phyloP scores from a whole-genome alignment of 2,113 vertebrate genomes.

The Enhydra lutris region DNA sequence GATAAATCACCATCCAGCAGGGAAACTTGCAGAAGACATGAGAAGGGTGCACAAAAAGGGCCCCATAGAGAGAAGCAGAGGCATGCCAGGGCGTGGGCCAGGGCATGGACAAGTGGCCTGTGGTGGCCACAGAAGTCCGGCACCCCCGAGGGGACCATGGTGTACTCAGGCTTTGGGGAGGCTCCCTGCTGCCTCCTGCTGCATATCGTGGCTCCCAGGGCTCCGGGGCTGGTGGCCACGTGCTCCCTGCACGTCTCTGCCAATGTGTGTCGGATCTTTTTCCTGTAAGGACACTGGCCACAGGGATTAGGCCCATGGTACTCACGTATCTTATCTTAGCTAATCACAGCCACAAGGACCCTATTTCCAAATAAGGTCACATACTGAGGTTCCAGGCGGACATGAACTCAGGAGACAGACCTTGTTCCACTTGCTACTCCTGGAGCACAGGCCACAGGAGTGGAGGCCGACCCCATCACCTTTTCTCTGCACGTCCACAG shows the following conservation, averaged over 20 bases:
- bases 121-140: neutral
- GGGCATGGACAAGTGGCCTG: neutral
- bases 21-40: neutral
- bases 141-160: rapidly evolving
- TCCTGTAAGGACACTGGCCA: neutral
- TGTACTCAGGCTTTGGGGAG: neutral
- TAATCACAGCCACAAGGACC: neutral
- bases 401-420: neutral
- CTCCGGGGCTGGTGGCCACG: neutral
- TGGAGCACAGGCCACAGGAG: neutral
- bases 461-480: neutral
- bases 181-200: neutral
- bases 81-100: neutral
- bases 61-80: neutral
- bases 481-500: rapidly evolving
- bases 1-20: too few species aligned
- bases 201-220: neutral
- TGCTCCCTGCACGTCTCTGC: neutral
- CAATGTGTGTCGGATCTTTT: too few species aligned
- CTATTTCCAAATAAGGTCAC: neutral
- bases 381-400: neutral
- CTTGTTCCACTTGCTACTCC: rapidly evolving
- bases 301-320: neutral
- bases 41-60: neutral
- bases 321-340: neutral